Conservation (phyloP, 2,797 vertebrate genomes). For the Rhinogobio ventralis region DNA sequence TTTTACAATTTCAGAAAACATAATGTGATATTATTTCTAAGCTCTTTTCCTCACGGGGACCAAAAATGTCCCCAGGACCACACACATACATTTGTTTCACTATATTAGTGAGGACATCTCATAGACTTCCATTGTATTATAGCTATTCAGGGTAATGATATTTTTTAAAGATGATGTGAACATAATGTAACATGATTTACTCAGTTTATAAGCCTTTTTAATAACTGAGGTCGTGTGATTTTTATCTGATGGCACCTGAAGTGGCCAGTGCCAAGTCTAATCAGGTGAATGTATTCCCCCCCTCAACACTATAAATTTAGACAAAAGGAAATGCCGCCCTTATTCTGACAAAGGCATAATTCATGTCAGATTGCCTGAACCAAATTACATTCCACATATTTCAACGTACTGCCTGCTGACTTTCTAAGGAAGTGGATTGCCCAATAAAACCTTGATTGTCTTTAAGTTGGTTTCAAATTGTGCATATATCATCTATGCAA, state of each 20-base stretch:
- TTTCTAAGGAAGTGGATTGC: background rate
- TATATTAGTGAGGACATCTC: no score
- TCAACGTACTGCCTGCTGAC: constrained; percentile 49
- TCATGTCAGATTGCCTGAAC: constrained; percentile 64
- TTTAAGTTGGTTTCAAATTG: constrained; percentile 22
- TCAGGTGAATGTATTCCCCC: constrained; percentile 66
- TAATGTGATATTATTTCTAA: no score
- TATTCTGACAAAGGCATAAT: constrained; percentile 77
- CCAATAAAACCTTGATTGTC: constrained; percentile 17
- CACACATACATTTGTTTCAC: no score
- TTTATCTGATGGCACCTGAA: constrained; percentile 64
- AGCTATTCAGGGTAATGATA: no score
- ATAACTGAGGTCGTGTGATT: constrained; percentile 62
- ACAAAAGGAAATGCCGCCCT: constrained; percentile 70
- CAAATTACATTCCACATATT: constrained; percentile 65
- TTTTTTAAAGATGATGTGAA: no score
- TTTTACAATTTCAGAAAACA: no score
- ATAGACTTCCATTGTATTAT: no score
- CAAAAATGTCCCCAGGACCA: no score
- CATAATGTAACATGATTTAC: no score
- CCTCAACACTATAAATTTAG: constrained; percentile 68
- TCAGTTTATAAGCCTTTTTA: no score
- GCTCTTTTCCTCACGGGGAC: no score
- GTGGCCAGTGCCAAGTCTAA: constrained; percentile 64
- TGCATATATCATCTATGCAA: background rate